phyloP scores from a whole-genome alignment of 2,888 invertebrate species.

The Mactromeris polynyma region DNA sequence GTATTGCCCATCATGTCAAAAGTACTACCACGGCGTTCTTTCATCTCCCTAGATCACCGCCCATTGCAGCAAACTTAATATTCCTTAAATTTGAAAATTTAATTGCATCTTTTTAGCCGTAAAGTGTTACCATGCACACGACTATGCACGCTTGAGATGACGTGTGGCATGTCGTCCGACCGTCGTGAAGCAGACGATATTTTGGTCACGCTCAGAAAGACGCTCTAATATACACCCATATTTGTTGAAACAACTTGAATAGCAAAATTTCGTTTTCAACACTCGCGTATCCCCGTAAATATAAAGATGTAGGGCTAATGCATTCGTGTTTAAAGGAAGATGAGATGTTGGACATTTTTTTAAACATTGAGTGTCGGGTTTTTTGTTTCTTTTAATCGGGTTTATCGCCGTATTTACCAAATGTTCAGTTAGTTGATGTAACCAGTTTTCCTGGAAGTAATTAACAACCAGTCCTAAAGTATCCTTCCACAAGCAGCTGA shows the following conservation, averaged over 20 bases:
- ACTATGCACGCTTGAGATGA: slow-evolving; percentile 42
- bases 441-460: too few relatives aligned
- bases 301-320: not conserved
- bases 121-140: slow-evolving; percentile 43
- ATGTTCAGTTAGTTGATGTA: too few relatives aligned
- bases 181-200: slow-evolving; percentile 31
- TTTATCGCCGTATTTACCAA: too few relatives aligned
- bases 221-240: slow-evolving; percentile 11
- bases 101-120: slow-evolving; percentile 49
- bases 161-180: slow-evolving; percentile 44
- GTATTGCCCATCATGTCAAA: slow-evolving; percentile 27
- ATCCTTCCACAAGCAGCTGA: too few relatives aligned
- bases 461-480: too few relatives aligned
- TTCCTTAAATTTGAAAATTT: slow-evolving; percentile 48
- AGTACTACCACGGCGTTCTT: slow-evolving; percentile 18
- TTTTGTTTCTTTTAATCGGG: too few relatives aligned
- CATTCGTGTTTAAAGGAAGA: not conserved
- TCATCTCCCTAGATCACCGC: slow-evolving; percentile 34
- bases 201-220: slow-evolving; percentile 32
- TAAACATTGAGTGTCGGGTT: too few relatives aligned
- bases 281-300: not conserved
- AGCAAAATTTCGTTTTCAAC: not conserved
- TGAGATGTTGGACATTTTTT: too few relatives aligned
- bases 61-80: slow-evolving; percentile 43
- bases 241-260: slow-evolving; percentile 2